phyloP scores from a whole-genome alignment of 2,797 vertebrate genomes.

The Cephalopachus bancanus region DNA sequence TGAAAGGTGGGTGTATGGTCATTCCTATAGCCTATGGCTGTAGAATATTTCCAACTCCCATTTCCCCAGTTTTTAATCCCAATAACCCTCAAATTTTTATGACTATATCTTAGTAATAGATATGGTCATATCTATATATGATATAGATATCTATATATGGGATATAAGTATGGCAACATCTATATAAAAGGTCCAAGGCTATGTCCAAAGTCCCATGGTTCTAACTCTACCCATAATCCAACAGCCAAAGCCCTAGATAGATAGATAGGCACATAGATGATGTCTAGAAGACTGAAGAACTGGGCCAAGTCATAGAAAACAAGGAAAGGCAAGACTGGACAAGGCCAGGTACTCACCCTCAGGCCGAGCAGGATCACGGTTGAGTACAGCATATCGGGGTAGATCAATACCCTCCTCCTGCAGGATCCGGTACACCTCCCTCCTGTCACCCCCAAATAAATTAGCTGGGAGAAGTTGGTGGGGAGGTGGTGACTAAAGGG shows the following conservation, averaged over 20 bases:
- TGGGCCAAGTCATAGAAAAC: background rate
- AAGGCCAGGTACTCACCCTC: constrained; percentile 90
- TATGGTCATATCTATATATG: background rate
- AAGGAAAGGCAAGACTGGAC: background rate
- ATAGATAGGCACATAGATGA: background rate
- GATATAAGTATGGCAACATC: background rate
- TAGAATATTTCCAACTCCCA: constrained; percentile 50
- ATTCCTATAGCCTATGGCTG: background rate
- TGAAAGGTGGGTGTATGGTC: constrained; percentile 79
- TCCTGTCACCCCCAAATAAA: constrained; percentile 89
- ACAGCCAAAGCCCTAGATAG: constrained; percentile 39
- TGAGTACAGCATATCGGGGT: constrained; percentile 97
- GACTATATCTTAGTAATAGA: constrained; percentile 46
- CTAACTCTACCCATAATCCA: constrained; percentile 9
- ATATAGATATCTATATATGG: background rate
- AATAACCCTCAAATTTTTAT: constrained; percentile 10
- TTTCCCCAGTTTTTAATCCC: constrained; percentile 14
- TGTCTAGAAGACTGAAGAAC: background rate
- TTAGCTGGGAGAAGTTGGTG: constrained; percentile 66
- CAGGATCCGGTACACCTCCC: constrained; percentile 98
- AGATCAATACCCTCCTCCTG: constrained; percentile 99
- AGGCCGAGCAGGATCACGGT: constrained; percentile 97
- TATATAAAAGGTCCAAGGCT: constrained; percentile 36
- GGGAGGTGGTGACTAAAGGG: background rate
- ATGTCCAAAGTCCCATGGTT: constrained; percentile 20